phyloP scores from a whole-genome alignment of 2,113 vertebrate species.

The Cygnus buccinator region DNA sequence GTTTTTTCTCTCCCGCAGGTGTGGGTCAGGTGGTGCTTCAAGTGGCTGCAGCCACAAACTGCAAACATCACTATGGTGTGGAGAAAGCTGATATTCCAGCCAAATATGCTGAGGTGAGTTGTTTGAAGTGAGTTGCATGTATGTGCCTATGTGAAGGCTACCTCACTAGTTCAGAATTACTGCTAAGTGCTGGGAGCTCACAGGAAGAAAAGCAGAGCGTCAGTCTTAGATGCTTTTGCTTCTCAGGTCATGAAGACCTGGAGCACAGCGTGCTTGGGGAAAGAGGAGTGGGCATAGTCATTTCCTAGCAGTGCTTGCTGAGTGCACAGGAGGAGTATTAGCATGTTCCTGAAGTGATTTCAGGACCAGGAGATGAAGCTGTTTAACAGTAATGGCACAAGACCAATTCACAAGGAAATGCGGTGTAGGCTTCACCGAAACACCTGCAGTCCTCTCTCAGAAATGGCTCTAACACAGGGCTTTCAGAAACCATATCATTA shows the following conservation, averaged over 20 bases:
- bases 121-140: neutral
- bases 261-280: neutral
- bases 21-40: constrained; percentile 99
- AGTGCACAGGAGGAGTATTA: neutral
- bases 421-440: neutral
- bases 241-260: neutral
- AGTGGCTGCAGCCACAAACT: constrained; percentile 95
- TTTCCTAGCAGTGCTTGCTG: neutral
- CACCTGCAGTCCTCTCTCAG: neutral
- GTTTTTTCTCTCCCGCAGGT: constrained; percentile 75
- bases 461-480: neutral
- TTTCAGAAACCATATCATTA: neutral
- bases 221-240: neutral
- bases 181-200: neutral
- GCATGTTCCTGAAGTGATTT: neutral
- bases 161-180: neutral
- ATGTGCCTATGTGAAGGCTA: neutral
- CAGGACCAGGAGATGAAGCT: neutral
- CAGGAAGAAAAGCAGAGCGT: neutral
- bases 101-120: constrained; percentile 94
- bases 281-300: accelerated
- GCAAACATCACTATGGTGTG: constrained; percentile 98
- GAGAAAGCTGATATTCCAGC: constrained; percentile 99
- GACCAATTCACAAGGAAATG: neutral
- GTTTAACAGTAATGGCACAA: neutral